Base-by-base conservation (phyloP, 1,140 invertebrate genomes). In the Andrena cerasifolii region DNA sequence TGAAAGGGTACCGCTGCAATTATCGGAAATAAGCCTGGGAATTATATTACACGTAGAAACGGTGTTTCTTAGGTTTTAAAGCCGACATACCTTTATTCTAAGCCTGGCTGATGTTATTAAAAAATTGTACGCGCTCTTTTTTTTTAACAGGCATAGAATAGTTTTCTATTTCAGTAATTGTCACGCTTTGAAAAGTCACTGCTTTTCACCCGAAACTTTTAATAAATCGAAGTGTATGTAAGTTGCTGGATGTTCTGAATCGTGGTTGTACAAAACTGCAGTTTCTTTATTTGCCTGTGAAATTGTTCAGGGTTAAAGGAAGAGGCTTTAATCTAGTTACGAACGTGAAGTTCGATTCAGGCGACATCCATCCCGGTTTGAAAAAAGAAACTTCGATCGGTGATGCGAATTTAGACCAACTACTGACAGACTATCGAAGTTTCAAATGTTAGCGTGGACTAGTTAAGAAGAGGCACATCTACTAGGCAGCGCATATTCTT, bases 401-500 rank as follows among this genome's bases (percentile, higher is more conserved):
- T 45, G 36, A 47, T 49, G 65, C 73, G 78, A 82, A 74, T 79
- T 74, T 79, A 66, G 78, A 76, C 58, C n/a, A 33, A 66, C 68
- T 53, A 63, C 51, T 59, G 51, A 66, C 45, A 36, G 49, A 65
- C 40, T 51, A 84, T 82, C 71, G 51, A 72, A 78, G 85, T 79
- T 84, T 83, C 63, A 85, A 86, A 81, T 79, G 86, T 87, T 80
- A 79, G 62, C 51, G 66, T 56, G 81, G 58, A 85, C 85, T 78
- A 87, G 54, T 84, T 86, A 83, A 80, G 70, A 84, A 77, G 73
- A 61, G 54, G 47, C 53, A 43, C 76, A 61, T 73, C 47, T 70
- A 68, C 67, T 24, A 68, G 58, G 62, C 67, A 58, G 58, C 45
- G 71, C 76, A 72, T 89, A 88, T 88, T 89, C 81, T 87, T 87